Conservation (phyloP, 2,888 invertebrate species). For the Leucoma salicis region DNA sequence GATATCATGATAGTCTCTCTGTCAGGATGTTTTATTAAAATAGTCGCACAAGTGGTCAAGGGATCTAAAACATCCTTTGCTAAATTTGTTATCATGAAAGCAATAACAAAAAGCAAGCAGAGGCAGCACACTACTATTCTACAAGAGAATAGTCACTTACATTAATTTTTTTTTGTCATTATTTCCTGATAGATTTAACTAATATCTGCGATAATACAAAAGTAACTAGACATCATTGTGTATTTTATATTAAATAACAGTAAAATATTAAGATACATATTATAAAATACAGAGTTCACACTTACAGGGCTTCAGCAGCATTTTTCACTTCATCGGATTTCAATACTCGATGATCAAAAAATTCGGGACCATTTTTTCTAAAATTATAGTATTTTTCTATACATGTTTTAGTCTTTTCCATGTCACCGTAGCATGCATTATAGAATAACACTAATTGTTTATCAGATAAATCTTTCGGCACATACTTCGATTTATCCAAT, state of each 20-base stretch:
- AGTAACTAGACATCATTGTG: not conserved
- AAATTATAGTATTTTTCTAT: conserved; percentile 84
- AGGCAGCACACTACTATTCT: no score
- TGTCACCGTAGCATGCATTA: conserved; percentile 84
- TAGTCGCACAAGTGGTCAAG: no score
- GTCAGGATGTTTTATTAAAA: no score
- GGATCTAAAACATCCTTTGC: no score
- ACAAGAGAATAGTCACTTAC: no score
- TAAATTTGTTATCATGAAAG: no score
- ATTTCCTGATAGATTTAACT: no score
- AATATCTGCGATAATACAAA: no score
- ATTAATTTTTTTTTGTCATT: no score
- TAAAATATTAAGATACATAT: not conserved
- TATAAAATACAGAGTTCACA: conserved; percentile 25
- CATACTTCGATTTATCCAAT: conserved; percentile 72
- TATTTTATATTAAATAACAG: not conserved
- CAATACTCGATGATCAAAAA: conserved; percentile 83
- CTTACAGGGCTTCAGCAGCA: conserved; percentile 80
- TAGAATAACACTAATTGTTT: conserved; percentile 85
- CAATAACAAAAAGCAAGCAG: no score
- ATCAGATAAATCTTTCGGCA: conserved; percentile 77
- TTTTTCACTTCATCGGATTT: conserved; percentile 72
- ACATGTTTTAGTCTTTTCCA: conserved; percentile 83
- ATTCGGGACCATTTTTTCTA: conserved; percentile 82
- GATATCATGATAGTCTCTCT: no score